Evolutionary conservation across 2,888 invertebrate species (phyloP), one percentile per base, ranked within the genome.

Genomic region (Mamestra brassicae): DNA sequence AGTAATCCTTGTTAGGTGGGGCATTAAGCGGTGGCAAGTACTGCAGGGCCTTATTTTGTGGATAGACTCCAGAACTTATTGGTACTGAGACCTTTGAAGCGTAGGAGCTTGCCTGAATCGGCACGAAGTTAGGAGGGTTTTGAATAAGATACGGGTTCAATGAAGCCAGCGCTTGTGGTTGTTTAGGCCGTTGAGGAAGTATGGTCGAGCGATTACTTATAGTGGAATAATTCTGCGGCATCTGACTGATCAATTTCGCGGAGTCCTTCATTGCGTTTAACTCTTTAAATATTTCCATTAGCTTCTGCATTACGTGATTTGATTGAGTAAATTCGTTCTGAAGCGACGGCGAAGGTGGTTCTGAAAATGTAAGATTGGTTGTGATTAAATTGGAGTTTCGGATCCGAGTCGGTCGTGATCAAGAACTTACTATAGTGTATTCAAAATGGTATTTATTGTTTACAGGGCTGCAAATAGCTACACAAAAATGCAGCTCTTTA

Each of bases 211-310:
- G 55, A 34, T 50, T 15, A 55, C 17, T 57, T n/a, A 42, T 36
- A 38, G 50, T 50, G 10, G 57, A 69, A 8, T 42, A 55, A 38
- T 61, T 70, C 45, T 13, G 58, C n/a, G 64, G 68, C 2, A 34
- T 26, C 8, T 64, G 55, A 50, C 70, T 78, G 34, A 84, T 76
- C 34, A 76, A 61, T 60, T 76, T 73, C 0, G 64, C 69, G 11
- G 76, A 88, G 50, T 89, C 86, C 70, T 90, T 90, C 15, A 89
- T 77, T 8, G 79, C 74, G 87, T 92, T 92, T 11, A 92, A 87
- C 80, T 92, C 89, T 80, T 92, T 89, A 50, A 93, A 90, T 65
- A 94, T 80, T 73, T 92, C 88, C 78, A 93, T 89, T 38, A 95
- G 85, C 78, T 91, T 91, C 60, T 90, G 87, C n/a, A 94, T 83